phyloP scores from a whole-genome alignment of 2,113 vertebrate genomes.

The Chelonoidis abingdonii region DNA sequence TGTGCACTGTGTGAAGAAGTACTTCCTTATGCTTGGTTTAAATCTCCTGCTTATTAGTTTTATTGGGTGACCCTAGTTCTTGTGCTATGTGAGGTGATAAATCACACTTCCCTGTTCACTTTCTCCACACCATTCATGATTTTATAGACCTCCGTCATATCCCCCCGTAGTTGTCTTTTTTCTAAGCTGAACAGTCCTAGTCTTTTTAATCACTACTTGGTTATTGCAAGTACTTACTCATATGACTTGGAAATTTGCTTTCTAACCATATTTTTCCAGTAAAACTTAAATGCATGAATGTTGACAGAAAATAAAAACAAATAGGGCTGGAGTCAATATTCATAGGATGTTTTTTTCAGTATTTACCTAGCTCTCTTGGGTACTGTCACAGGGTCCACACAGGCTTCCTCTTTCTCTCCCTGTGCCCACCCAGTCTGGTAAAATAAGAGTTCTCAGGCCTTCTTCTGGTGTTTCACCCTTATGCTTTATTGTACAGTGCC shows the following conservation, averaged over 20 bases:
- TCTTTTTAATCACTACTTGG: neutral
- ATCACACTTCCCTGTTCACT: neutral
- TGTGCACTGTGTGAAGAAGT: neutral
- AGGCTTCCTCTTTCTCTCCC: no score
- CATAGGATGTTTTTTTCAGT: neutral
- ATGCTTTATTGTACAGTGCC: no score
- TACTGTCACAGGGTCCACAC: no score
- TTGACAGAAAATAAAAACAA: neutral
- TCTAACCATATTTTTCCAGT: neutral
- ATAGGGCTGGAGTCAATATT: neutral
- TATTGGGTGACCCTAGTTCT: neutral
- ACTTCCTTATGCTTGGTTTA: neutral
- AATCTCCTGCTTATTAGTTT: neutral
- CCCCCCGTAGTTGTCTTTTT: neutral
- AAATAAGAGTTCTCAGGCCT: no score
- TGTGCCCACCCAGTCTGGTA: no score
- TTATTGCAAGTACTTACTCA: neutral
- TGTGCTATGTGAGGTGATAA: neutral
- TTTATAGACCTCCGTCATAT: neutral
- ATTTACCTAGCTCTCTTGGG: neutral
- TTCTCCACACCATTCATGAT: neutral
- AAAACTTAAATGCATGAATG: neutral
- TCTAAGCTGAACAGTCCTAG: neutral
- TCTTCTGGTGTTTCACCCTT: no score
- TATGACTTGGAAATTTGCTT: neutral